Evolutionary conservation across 2,113 vertebrate genomes (phyloP).

Genomic region (Tauraco erythrolophus): DNA sequence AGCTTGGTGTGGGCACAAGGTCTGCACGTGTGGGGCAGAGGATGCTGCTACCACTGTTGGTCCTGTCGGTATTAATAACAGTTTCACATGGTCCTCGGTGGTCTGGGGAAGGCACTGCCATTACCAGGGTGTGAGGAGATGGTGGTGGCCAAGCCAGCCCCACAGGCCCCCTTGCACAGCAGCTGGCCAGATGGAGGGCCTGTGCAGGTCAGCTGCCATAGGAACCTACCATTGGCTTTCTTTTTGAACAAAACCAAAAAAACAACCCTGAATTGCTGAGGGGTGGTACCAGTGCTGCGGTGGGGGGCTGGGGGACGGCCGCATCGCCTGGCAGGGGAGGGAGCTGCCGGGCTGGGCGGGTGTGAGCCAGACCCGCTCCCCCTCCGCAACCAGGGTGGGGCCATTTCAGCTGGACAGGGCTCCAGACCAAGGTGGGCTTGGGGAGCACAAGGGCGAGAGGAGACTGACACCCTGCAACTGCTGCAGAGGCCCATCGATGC

Average conservation of each 20-base stretch:
- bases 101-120: neutral
- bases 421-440: neutral
- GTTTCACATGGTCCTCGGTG: neutral
- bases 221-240: neutral
- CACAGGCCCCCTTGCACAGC: neutral
- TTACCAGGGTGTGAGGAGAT: neutral
- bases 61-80: neutral
- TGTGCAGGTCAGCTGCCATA: neutral
- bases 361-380: rapidly evolving
- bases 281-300: neutral
- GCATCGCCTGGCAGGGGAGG: rapidly evolving
- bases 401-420: neutral
- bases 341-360: rapidly evolving
- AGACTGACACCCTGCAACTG: neutral
- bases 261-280: neutral
- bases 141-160: rapidly evolving
- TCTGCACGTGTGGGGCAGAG: rapidly evolving
- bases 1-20: neutral
- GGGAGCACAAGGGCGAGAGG: neutral
- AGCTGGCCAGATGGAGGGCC: neutral
- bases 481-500: neutral
- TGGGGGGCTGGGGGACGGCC: rapidly evolving
- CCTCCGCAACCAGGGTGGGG: rapidly evolving
- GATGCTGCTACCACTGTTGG: neutral
- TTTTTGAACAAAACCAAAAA: neutral